These are phyloP conservation scores for Thalassophryne amazonica DNA, from an alignment of 2,797 vertebrate species.

Conservation along the genomic window DNA sequence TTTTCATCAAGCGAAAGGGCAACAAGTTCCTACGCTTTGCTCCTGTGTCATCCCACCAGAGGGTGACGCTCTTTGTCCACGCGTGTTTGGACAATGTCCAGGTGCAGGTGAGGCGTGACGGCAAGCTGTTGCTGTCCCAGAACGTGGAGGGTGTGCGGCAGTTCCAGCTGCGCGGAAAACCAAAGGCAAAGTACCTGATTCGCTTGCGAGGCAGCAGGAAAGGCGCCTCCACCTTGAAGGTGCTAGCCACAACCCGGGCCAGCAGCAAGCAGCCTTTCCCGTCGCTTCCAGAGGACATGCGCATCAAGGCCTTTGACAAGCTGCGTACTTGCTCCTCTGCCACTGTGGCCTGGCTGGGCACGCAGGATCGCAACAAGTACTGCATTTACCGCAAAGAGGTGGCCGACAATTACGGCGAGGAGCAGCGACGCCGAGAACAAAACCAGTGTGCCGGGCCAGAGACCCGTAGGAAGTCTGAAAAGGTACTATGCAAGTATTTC, in stretches of 20 bases:
- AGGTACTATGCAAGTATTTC: constrained; percentile 98
- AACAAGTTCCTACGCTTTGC: constrained; percentile 91
- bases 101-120: constrained; percentile 91
- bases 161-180: constrained; percentile 92
- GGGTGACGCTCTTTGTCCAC: constrained; percentile 90
- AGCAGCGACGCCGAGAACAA: constrained; percentile 89
- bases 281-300: constrained; percentile 91
- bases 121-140: constrained; percentile 91
- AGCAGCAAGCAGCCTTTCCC: constrained; percentile 92
- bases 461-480: constrained; percentile 90
- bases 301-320: constrained; percentile 97
- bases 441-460: constrained; percentile 95
- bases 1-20: constrained; percentile 93
- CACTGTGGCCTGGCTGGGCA: constrained; percentile 96
- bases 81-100: constrained; percentile 90
- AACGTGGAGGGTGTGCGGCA: constrained; percentile 90
- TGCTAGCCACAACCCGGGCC: constrained; percentile 88
- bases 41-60: constrained; percentile 93
- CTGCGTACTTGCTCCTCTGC: constrained; percentile 93
- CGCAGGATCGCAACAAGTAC: constrained; percentile 96
- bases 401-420: constrained; percentile 84
- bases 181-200: constrained; percentile 94
- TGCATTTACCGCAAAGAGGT: constrained; percentile 96
- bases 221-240: constrained; percentile 89
- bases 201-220: constrained; percentile 90